These are phyloP conservation scores for Cerceris rybyensis DNA, from an alignment of 2,888 invertebrate species.

Conservation along the genomic window DNA sequence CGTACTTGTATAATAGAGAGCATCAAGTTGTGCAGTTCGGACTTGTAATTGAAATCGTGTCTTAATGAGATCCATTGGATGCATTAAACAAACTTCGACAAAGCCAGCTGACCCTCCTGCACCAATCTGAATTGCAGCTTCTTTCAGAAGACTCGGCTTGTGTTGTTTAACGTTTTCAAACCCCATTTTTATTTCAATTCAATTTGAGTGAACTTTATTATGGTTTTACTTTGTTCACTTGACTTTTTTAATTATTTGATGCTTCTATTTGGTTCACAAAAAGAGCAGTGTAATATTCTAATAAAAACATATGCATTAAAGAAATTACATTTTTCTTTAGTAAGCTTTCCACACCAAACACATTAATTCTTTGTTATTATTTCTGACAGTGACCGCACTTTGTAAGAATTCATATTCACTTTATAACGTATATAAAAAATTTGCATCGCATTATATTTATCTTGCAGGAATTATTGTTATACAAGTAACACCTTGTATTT, in stretches of 20 bases:
- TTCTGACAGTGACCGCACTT: too few relatives aligned
- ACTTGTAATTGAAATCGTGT: conserved; percentile 92
- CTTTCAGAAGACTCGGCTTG: conserved; percentile 82
- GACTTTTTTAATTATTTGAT: too few relatives aligned
- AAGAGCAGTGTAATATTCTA: neutral
- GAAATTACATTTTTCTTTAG: too few relatives aligned
- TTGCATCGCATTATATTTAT: too few relatives aligned
- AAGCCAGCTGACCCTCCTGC: conserved; percentile 96
- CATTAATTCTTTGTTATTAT: too few relatives aligned
- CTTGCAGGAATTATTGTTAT: too few relatives aligned
- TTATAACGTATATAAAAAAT: too few relatives aligned
- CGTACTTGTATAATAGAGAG: conserved; percentile 80
- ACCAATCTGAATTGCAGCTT: conserved; percentile 91
- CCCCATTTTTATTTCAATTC: conserved; percentile 10
- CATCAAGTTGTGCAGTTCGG: conserved; percentile 75
- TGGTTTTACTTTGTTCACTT: neutral
- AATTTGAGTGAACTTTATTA: neutral
- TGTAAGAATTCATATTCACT: too few relatives aligned
- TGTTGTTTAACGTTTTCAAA: neutral
- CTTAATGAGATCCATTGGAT: conserved; percentile 96
- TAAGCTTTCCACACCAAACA: too few relatives aligned
- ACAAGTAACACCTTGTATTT: too few relatives aligned
- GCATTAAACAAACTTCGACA: conserved; percentile 97
- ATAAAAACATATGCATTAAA: neutral
- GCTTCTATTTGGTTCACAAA: neutral